Percentiles rank a stretch among this genome's conserved stretches.
These are phyloP conservation scores for Eulemur coronatus DNA, from an alignment of 2,797 vertebrate genomes.

Conservation along the genomic window DNA sequence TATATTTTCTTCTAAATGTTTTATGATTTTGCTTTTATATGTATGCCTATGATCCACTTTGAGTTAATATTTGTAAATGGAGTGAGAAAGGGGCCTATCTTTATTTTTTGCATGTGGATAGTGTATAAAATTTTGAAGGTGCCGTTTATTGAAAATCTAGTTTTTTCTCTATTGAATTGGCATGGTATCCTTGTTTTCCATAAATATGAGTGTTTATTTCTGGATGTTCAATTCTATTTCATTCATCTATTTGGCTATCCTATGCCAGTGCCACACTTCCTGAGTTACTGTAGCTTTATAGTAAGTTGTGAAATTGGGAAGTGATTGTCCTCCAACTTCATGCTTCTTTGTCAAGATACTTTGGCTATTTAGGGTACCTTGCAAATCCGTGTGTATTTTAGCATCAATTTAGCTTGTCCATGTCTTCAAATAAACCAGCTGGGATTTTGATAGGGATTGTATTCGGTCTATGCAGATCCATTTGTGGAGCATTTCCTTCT, in stretches of 20 bases:
- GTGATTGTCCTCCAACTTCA: not conserved
- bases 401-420: not conserved
- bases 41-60: not conserved
- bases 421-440: not conserved
- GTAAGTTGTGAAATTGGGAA: not conserved
- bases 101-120: not conserved
- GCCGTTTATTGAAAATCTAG: not conserved
- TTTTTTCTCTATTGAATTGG: not conserved
- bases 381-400: not conserved
- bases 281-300: not conserved
- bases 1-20: not conserved
- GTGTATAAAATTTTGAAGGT: not conserved
- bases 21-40: not conserved
- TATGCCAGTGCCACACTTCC: not conserved
- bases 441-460: not conserved
- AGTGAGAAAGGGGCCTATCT: not conserved
- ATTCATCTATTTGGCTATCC: not conserved
- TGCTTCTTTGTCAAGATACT: not conserved
- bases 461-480: not conserved
- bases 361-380: not conserved
- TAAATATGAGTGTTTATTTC: not conserved
- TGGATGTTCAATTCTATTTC: not conserved
- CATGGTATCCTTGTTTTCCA: not conserved
- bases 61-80: not conserved
- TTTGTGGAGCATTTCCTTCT: not conserved